Evolutionary conservation across 2,797 vertebrate species (phyloP).

Genomic region (Pagetopsis macropterus): DNA sequence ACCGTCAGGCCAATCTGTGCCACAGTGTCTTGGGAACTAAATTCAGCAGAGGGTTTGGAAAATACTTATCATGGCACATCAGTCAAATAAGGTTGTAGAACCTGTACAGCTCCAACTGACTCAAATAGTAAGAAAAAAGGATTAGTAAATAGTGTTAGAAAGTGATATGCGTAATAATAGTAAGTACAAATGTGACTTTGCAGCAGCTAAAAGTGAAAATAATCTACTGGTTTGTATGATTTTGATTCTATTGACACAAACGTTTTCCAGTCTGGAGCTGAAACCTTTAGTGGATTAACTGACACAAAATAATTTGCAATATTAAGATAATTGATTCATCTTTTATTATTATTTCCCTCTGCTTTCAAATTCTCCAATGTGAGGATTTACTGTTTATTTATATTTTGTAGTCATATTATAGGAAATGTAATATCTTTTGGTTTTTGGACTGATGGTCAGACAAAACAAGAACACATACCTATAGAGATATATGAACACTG

Average conservation of each 20-base stretch:
- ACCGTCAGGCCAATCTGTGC: slow-evolving; percentile 9
- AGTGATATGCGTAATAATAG: background rate
- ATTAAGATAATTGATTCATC: background rate
- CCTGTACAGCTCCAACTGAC: background rate
- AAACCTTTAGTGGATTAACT: background rate
- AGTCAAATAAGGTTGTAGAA: no score
- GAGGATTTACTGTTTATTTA: background rate
- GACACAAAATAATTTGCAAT: background rate
- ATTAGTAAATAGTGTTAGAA: background rate
- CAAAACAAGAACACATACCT: background rate
- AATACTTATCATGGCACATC: no score
- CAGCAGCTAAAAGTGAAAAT: background rate
- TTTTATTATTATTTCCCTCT: background rate
- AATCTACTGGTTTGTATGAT: background rate
- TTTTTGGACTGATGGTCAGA: background rate
- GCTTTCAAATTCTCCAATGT: background rate
- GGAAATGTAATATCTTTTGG: background rate
- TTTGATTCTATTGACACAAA: background rate
- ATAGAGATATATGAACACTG: background rate
- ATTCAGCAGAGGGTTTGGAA: background rate
- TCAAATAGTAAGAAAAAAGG: background rate
- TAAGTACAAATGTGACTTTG: background rate
- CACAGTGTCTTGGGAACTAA: slow-evolving; percentile 6
- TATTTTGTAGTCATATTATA: no score
- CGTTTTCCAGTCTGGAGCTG: background rate